phyloP scores from a whole-genome alignment of 2,888 invertebrate genomes.

The Sepioteuthis lessoniana region DNA sequence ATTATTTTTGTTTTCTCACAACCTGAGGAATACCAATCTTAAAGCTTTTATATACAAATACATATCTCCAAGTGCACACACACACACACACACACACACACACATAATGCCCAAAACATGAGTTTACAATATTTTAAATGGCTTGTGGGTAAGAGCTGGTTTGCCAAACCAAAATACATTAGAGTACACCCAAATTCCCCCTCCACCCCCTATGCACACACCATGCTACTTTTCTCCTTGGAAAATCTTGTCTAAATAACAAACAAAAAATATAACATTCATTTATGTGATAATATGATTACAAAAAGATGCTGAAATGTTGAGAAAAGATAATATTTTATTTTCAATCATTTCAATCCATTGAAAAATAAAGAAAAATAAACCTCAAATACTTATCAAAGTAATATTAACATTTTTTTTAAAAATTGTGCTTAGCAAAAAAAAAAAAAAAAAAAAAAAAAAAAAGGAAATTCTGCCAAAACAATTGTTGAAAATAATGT shows the following conservation, averaged over 20 bases:
- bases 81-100: not conserved
- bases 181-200: not conserved
- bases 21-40: too few relatives aligned
- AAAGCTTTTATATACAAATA: too few relatives aligned
- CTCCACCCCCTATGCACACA: too few relatives aligned
- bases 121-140: not conserved
- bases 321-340: constrained; percentile 24
- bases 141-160: not conserved
- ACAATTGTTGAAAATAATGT: not conserved
- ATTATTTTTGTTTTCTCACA: too few relatives aligned
- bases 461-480: not conserved
- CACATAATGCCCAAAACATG: too few relatives aligned
- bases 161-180: not conserved
- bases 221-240: not conserved
- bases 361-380: not conserved
- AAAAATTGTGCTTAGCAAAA: not conserved
- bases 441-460: not conserved
- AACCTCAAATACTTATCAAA: not conserved
- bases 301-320: not conserved
- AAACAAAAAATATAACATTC: not conserved
- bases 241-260: not conserved
- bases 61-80: too few relatives aligned
- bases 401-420: not conserved
- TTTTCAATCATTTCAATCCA: constrained; percentile 46
- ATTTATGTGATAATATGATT: constrained; percentile 20